Evolutionary conservation across 2,113 vertebrate genomes (phyloP).

Genomic region (Leiothrix lutea): DNA sequence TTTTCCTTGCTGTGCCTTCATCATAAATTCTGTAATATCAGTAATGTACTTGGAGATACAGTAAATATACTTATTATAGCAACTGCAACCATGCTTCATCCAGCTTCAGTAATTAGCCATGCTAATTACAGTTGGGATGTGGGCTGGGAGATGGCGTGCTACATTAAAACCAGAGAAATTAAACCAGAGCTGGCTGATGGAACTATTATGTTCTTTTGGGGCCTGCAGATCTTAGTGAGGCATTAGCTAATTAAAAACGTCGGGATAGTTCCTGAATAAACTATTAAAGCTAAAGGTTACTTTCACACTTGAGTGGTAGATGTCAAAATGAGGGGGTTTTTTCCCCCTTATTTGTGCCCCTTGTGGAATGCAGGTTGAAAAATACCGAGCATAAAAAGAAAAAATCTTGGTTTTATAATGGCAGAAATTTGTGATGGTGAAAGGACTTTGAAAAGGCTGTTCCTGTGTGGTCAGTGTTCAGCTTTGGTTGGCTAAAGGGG

Average conservation of each 20-base stretch:
- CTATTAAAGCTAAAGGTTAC: slow-evolving; percentile 69
- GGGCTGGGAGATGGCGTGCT: slow-evolving; percentile 48
- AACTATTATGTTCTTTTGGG: slow-evolving; percentile 55
- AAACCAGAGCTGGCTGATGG: slow-evolving; percentile 56
- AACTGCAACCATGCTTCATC: slow-evolving; percentile 33
- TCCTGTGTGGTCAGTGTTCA: not conserved
- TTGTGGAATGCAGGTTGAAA: not conserved
- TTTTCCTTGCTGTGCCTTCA: not conserved
- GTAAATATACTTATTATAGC: slow-evolving; percentile 32
- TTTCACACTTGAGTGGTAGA: slow-evolving; percentile 70
- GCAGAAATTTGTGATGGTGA: not conserved
- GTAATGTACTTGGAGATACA: not conserved
- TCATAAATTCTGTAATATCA: slow-evolving; percentile 41
- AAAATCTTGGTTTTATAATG: not conserved
- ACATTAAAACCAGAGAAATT: slow-evolving; percentile 67
- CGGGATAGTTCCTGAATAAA: slow-evolving; percentile 60
- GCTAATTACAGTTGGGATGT: slow-evolving; percentile 64
- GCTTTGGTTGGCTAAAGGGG: not conserved
- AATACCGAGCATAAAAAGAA: not conserved
- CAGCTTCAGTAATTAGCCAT: slow-evolving; percentile 60
- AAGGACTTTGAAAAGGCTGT: not conserved
- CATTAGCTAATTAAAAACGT: slow-evolving; percentile 72
- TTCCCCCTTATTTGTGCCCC: not conserved
- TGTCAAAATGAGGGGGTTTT: slow-evolving; percentile 19
- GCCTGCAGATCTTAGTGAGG: slow-evolving; percentile 49